A percentile compares a stretch with the other conserved stretches of the same genome.
Evolutionary conservation across 2,113 vertebrate genomes (phyloP).

Genomic region (Bubo bubo): DNA sequence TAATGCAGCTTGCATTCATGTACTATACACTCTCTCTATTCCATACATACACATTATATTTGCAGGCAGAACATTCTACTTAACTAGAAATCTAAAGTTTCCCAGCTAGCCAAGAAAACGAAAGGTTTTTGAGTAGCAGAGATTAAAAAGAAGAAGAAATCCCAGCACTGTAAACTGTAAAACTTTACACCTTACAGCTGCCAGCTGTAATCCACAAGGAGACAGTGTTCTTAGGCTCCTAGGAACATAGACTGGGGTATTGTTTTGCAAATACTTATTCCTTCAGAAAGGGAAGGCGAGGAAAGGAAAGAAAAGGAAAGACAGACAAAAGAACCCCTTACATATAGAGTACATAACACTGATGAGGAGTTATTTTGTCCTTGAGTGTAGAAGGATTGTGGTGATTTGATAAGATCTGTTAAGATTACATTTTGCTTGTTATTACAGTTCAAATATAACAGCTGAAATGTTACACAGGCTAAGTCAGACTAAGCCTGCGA

Average conservation of each 20-base stretch:
- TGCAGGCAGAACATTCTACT: conserved; percentile 20
- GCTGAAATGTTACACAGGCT: conserved; percentile 46
- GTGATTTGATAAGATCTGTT: conserved; percentile 44
- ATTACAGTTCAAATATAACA: conserved; percentile 45
- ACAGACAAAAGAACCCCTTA: not conserved
- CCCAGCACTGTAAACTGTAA: conserved; percentile 40
- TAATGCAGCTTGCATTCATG: not conserved
- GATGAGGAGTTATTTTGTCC: conserved; percentile 24
- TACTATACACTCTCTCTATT: not conserved
- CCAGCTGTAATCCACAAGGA: conserved; percentile 45
- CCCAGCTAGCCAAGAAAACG: conserved; percentile 9
- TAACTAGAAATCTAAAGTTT: conserved; percentile 15
- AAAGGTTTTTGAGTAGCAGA: conserved; percentile 18
- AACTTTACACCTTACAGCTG: conserved; percentile 41
- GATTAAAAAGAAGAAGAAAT: conserved; percentile 61
- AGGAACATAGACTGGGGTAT: not conserved
- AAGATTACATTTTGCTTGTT: conserved; percentile 59
- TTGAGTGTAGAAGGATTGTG: conserved; percentile 14
- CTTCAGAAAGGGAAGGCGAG: not conserved
- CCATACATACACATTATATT: not conserved
- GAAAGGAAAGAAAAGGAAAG: not conserved
- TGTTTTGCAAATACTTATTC: conserved; percentile 14
- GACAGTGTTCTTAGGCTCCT: conserved; percentile 6
- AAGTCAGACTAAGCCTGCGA: conserved; percentile 58
- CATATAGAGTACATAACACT: not conserved